phyloP scores from a whole-genome alignment of 2,888 invertebrate genomes.

The Auanema sp. region DNA sequence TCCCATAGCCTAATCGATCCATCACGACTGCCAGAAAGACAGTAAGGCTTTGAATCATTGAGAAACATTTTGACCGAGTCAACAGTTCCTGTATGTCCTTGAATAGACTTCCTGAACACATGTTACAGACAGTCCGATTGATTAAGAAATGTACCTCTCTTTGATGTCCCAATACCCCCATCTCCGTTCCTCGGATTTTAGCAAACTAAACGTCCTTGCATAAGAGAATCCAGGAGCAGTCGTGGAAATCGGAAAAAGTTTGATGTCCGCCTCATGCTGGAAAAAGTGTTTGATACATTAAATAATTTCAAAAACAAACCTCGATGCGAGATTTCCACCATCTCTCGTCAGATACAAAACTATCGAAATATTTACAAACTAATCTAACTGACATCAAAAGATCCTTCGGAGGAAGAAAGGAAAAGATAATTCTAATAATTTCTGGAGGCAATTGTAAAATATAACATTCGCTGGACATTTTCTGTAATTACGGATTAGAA shows the following conservation, averaged over 20 bases:
- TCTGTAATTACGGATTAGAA: no score
- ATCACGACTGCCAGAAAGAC: constrained; percentile 35
- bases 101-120: constrained; percentile 9
- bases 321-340: constrained; percentile 31
- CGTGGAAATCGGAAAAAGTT: neutral
- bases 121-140: neutral
- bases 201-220: constrained; percentile 5
- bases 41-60: constrained; percentile 22
- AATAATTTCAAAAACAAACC: no score
- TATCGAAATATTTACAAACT: constrained; percentile 27
- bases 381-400: constrained; percentile 7
- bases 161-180: constrained; percentile 4
- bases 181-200: constrained; percentile 9
- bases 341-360: constrained; percentile 22
- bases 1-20: constrained; percentile 35
- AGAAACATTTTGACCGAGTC: constrained; percentile 32
- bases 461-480: no score
- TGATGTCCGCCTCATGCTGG: no score
- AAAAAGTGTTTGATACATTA: no score
- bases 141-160: no score
- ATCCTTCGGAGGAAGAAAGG: neutral
- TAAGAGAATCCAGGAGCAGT: constrained; percentile 7
- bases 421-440: neutral
- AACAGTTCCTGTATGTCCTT: constrained; percentile 34
- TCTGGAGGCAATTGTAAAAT: neutral